These are phyloP conservation scores for Bolborhynchus lineola DNA, from an alignment of 2,113 vertebrate genomes.

Conservation along the genomic window DNA sequence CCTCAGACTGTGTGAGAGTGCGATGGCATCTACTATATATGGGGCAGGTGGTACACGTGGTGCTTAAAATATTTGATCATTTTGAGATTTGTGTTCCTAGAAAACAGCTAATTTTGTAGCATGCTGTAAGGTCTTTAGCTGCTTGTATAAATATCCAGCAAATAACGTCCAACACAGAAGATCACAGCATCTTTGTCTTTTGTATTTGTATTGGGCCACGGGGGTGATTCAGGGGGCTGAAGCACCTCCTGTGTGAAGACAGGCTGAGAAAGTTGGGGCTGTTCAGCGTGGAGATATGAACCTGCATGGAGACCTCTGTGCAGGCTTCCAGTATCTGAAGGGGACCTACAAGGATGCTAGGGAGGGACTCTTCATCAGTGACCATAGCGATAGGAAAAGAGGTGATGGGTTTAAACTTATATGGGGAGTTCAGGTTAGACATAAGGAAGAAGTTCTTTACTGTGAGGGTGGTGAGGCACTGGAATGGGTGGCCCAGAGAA, in stretches of 20 bases:
- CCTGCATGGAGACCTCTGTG: not conserved
- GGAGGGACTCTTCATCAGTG: not conserved
- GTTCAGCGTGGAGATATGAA: not conserved
- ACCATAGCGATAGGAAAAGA: not conserved
- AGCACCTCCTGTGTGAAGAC: not conserved
- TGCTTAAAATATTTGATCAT: not conserved
- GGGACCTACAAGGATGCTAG: not conserved
- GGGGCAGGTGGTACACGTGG: not conserved
- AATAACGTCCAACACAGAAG: not conserved
- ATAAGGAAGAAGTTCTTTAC: not conserved
- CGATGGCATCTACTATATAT: not conserved
- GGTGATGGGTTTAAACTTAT: not conserved
- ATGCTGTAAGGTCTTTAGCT: not conserved
- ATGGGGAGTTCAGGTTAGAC: not conserved
- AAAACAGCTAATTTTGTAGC: not conserved
- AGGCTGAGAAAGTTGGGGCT: not conserved
- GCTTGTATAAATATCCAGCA: not conserved
- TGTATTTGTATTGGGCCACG: not conserved
- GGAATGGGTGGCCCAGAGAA: not conserved
- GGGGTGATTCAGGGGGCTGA: not conserved
- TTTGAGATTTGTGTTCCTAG: not conserved
- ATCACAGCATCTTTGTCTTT: not conserved
- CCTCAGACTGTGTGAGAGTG: not conserved
- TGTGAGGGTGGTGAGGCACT: not conserved
- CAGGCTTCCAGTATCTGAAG: not conserved